Conservation (phyloP, 2,888 invertebrate species). For the Dermolepida albohirtum region DNA sequence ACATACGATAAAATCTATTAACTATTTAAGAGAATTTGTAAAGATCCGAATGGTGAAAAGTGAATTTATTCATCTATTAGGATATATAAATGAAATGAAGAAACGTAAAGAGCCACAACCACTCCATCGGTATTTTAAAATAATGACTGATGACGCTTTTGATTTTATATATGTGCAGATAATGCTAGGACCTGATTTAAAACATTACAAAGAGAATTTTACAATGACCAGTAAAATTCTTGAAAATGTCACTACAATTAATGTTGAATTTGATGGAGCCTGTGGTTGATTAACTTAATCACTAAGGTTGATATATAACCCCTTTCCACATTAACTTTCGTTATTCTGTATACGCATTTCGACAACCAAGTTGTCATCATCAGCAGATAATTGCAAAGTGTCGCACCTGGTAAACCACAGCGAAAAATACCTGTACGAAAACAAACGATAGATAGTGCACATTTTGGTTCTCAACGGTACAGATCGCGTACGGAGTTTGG, state of each 20-base stretch:
- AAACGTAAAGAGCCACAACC: conserved; percentile 50
- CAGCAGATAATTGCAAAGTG: no score
- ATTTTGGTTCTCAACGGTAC: no score
- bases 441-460: no score
- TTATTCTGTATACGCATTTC: no score
- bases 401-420: no score
- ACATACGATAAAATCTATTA: background rate
- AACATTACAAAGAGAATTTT: conserved; percentile 12
- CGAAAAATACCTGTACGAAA: no score
- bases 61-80: conserved; percentile 52
- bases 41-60: conserved; percentile 56
- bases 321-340: no score
- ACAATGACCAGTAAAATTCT: conserved; percentile 23
- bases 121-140: conserved; percentile 55
- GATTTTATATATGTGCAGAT: conserved; percentile 51
- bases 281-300: no score
- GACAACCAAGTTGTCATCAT: no score
- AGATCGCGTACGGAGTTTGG: no score
- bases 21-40: conserved; percentile 49
- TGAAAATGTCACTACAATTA: conserved; percentile 4
- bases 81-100: conserved; percentile 52
- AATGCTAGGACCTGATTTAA: conserved; percentile 14
- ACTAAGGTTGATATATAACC: no score
- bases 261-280: no score
- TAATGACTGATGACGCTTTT: conserved; percentile 55